Percentiles rank a stretch among this genome's conserved stretches.
Conservation (phyloP, 2,888 invertebrate genomes). For the Hololepta plana region DNA sequence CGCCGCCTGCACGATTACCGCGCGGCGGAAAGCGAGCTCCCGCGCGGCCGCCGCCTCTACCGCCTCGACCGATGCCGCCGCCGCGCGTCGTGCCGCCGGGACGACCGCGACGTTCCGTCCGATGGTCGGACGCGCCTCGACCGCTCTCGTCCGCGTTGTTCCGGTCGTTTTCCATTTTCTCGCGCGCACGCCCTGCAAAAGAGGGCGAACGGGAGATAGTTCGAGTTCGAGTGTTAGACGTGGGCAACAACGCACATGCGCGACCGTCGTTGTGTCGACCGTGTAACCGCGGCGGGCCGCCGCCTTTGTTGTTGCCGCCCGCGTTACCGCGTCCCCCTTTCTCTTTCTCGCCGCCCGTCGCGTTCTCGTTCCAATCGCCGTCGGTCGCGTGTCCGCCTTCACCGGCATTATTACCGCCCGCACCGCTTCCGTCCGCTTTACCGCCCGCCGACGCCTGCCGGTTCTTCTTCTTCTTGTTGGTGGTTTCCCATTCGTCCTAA, state of each 20-base stretch:
- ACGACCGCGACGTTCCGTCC: conserved; percentile 34
- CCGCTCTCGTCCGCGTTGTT: conserved; percentile 23
- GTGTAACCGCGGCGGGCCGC: conserved; percentile 32
- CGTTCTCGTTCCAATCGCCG: conserved; percentile 17
- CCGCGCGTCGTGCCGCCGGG: conserved; percentile 24
- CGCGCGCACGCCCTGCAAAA: conserved; percentile 25
- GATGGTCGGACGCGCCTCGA: conserved; percentile 9
- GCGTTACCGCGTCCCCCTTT: conserved; percentile 27
- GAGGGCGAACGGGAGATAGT: no score
- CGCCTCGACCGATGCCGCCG: conserved; percentile 32
- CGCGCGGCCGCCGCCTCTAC: conserved; percentile 24
- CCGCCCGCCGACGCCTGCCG: conserved; percentile 28
- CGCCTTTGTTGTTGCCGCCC: conserved; percentile 17
- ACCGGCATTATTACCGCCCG: conserved; percentile 11
- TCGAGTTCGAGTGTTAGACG: no score
- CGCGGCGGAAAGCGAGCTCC: conserved; percentile 30
- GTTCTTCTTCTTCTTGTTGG: conserved; percentile 72
- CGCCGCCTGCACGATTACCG: conserved; percentile 14
- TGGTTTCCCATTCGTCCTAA: conserved; percentile 72
- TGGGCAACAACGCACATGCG: no score
- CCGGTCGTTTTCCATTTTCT: conserved; percentile 24
- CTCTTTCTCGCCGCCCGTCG: conserved; percentile 21
- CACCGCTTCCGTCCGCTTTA: conserved; percentile 21
- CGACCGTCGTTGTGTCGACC: conserved; percentile 30
- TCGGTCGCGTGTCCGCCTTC: conserved; percentile 20